Base-by-base conservation (phyloP, 64 coral and sea anemone genomes). In the Pocillopora damicornis region DNA sequence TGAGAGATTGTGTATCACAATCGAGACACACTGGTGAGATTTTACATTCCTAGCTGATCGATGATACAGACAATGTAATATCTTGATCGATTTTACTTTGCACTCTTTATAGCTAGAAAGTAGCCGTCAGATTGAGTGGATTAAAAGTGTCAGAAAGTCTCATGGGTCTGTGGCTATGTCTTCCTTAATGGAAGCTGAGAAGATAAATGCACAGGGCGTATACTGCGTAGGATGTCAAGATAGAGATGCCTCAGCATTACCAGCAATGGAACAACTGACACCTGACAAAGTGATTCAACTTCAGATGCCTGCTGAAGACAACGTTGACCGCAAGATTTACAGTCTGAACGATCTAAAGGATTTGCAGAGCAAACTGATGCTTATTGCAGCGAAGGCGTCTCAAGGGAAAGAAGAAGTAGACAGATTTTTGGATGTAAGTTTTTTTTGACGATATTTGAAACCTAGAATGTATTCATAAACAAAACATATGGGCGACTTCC, bases 121-220 rank as follows among this genome's bases (percentile, higher is more conserved):
- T 4, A 77, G 88, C 18, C 60, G 82, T 38, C 94, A 92, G 13
- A 23, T 96, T 14, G 94, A 96, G 35, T 98, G 96, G 96, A 82
- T 98, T 11, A 92, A 92, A 42, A 87, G 65, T 11, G 90, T 98
- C 13, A 85, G 95, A 83, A 88, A 79, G 37, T 98, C 96, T 3
- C 96, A 95, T 84, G 96, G 96, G 58, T 95, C 93, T 12, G 96
- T 98, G 17, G 96, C 87, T 5, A 87, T 90, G 62, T 88, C 96
- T 2, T 92, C 94, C 1, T 58, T 95, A 38, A 58, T 95, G 79
- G 79, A 89, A 75, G 81, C 90, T 59, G 67, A 89, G 36, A 79
- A 75, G 0, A 95, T 95, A 62, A 95, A 95, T 38, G 59, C 72
- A 42, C 61, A 37, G 18, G 90, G 94, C n/a, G 58, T 88, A 10